Evolutionary conservation across 1,140 invertebrate genomes (phyloP).

Genomic region (Bombus impatiens): DNA sequence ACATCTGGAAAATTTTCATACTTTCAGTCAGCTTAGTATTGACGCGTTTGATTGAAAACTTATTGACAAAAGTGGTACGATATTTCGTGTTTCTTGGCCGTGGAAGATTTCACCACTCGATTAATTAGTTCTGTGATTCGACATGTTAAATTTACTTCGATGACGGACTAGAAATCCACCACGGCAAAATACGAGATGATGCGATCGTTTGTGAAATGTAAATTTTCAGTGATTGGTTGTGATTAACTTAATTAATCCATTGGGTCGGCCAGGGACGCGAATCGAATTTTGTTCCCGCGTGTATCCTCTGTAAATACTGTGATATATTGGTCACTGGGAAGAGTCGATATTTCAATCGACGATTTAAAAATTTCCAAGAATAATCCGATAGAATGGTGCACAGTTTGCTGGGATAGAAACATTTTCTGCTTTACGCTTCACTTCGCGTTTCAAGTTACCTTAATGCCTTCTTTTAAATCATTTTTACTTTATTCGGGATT

Average conservation of each 20-base stretch:
- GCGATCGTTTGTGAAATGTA: conserved; percentile 56
- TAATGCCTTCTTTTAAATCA: neutral
- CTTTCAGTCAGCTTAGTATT: too few species aligned
- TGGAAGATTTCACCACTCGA: conserved; percentile 34
- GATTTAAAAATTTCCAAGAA: neutral
- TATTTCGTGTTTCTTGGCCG: neutral
- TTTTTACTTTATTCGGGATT: neutral
- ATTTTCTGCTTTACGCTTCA: neutral
- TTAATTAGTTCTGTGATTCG: conserved; percentile 47
- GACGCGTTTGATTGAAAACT: neutral
- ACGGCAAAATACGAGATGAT: neutral
- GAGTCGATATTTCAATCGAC: neutral
- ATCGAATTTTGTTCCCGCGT: conserved; percentile 8
- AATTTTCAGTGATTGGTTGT: conserved; percentile 48
- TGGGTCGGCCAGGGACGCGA: neutral
- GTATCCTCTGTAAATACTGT: conserved; percentile 1
- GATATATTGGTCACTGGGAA: conserved; percentile 1
- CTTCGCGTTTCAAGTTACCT: neutral
- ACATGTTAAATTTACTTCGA: neutral
- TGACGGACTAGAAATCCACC: conserved; percentile 18
- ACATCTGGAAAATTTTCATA: too few species aligned
- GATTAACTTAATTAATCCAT: conserved; percentile 57
- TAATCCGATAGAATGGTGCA: neutral
- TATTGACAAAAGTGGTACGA: neutral
- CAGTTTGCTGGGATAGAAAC: neutral